Evolutionary conservation across 2,888 invertebrate species (phyloP), one percentile per base, ranked within the genome.

Genomic region (Dasysyrphus tricinctus): DNA sequence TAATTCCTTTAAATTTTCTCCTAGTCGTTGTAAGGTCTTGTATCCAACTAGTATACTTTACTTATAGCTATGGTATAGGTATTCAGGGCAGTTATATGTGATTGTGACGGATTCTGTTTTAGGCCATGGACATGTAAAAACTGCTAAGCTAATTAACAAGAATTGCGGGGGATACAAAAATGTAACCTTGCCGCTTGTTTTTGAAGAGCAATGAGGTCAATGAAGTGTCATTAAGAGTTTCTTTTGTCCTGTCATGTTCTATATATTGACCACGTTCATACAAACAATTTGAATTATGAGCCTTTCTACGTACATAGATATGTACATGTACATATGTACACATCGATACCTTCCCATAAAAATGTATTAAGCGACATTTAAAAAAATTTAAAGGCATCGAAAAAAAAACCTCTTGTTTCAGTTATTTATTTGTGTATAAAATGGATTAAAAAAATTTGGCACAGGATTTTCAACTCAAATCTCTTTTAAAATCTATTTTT

Each of bases 1-100:
- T 37, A 56, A n/a, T 69, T 77, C 24, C 65, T 57, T 76, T 42
- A 49, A 51, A 69, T 19, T 39, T 24, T 29, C 61, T 42, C 29
- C 61, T 61, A 29, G 12, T 19, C 29, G 8, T 24, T 39, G 14
- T 42, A 42, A 42, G 24, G 51, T 29, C 29, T 24, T 61, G 6
- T 24, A 14, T 42, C 54, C 39, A 24, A 59, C 11, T 14, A 2
- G 37, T 16, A 7, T 37, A 59, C 2, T 8, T 9, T 14, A 5
- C 14, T 24, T 24, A 24, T 24, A 24, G n/a, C n/a, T n/a, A n/a
- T n/a, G n/a, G n/a, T n/a, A 5, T 44, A 44, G 44, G 24, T 61
- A 24, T 61, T 24, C 42, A 29, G 8, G 8, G 24, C 24, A 29
- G 14, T 61, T 61, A 6, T 42, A 19, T 59, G 59, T 14, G 39